Evolutionary conservation across 2,113 vertebrate species (phyloP).

Genomic region (Synodontis membranacea): DNA sequence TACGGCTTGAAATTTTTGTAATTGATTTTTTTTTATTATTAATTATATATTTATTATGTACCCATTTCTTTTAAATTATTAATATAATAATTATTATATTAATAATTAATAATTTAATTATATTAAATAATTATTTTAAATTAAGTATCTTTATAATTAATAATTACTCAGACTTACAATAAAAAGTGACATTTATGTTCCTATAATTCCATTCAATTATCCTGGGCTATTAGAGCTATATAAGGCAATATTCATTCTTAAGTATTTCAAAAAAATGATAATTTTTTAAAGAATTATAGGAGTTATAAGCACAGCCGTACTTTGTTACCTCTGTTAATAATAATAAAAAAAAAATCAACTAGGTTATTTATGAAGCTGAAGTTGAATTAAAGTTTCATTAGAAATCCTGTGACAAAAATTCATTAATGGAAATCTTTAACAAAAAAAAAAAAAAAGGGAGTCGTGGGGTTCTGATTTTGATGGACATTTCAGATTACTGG

Average conservation of each 20-base stretch:
- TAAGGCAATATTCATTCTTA: not conserved
- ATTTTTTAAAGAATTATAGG: slow-evolving; percentile 32
- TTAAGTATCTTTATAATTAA: not conserved
- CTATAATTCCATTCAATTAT: no score
- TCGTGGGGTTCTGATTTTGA: not conserved
- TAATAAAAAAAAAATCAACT: slow-evolving; percentile 46
- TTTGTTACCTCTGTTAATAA: not conserved
- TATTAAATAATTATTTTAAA: no score
- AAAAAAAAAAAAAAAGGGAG: not conserved
- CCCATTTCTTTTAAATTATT: no score
- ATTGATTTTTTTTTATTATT: no score
- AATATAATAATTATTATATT: no score
- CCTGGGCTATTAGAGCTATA: not conserved
- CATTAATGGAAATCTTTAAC: not conserved
- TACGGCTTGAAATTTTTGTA: not conserved
- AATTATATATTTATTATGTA: no score
- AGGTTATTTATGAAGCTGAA: slow-evolving; percentile 1
- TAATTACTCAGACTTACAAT: not conserved
- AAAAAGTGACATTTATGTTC: not conserved
- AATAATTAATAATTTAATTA: no score
- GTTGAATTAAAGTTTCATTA: slow-evolving; percentile 59
- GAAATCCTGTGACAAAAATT: slow-evolving; percentile 39
- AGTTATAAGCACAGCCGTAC: slow-evolving; percentile 57
- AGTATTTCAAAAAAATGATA: not conserved
- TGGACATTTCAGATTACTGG: slow-evolving; percentile 52